Conservation (phyloP, 2,113 vertebrate species). For the Podiceps cristatus region DNA sequence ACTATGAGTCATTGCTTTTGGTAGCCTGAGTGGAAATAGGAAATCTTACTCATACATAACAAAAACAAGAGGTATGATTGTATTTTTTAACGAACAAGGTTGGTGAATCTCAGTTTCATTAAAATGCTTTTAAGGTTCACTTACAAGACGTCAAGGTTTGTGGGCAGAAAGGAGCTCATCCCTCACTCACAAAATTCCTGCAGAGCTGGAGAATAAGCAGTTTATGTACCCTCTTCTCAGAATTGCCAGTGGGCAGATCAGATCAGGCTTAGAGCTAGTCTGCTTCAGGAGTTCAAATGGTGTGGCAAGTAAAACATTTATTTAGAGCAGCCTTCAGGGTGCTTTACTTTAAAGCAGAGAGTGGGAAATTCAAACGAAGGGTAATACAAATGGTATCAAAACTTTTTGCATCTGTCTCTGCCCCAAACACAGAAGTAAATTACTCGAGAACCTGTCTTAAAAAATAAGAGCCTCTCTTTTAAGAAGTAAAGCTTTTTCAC, state of each 20-base stretch:
- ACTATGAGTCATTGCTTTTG: background rate
- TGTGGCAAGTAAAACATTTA: background rate
- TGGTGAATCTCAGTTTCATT: background rate
- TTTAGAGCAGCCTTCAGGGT: background rate
- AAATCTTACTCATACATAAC: background rate
- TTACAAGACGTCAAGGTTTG: background rate
- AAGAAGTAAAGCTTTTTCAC: background rate
- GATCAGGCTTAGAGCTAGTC: background rate
- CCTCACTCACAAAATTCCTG: background rate
- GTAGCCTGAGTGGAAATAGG: background rate
- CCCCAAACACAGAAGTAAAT: background rate
- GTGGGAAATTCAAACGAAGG: background rate
- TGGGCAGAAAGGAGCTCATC: background rate
- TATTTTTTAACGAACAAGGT: background rate
- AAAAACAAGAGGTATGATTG: background rate
- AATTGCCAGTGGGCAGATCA: background rate
- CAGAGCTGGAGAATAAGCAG: background rate
- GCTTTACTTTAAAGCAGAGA: background rate
- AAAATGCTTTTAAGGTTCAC: background rate
- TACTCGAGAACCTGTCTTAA: background rate
- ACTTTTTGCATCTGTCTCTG: background rate
- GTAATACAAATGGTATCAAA: background rate
- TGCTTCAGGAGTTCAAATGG: background rate
- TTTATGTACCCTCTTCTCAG: background rate
- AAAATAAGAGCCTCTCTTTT: background rate